A percentile compares a stretch with the other conserved stretches of the same genome.
Conservation (phyloP, 2,113 vertebrate genomes). For the Halichoerus grypus region DNA sequence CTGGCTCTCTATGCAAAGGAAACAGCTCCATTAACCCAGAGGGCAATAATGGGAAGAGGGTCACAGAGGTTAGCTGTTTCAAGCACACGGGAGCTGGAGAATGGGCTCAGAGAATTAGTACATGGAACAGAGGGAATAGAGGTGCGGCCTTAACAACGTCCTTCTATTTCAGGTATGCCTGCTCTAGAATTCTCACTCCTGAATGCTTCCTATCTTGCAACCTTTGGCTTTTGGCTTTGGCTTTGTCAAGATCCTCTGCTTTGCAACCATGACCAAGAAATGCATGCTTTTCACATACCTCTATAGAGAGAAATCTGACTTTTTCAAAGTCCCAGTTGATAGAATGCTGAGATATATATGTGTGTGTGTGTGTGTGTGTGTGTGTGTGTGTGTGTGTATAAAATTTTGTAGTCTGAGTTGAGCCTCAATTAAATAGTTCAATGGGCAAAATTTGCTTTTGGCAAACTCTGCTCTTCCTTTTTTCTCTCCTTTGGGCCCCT, state of each 20-base stretch:
- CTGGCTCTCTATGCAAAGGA: neutral
- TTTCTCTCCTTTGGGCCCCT: neutral
- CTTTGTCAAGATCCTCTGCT: neutral
- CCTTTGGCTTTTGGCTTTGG: constrained; percentile 24
- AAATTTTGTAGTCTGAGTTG: constrained; percentile 1
- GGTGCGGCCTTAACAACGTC: neutral
- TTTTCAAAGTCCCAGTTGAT: neutral
- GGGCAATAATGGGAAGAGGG: neutral
- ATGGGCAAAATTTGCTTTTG: constrained; percentile 38
- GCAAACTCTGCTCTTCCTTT: neutral
- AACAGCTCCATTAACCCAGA: neutral
- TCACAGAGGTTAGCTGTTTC: neutral
- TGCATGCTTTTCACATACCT: neutral
- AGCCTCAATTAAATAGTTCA: constrained; percentile 29
- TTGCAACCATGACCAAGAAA: constrained; percentile 4
- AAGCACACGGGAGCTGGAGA: constrained; percentile 1
- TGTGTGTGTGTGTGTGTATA: no score
- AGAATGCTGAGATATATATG: neutral
- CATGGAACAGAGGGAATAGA: neutral
- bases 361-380: no score
- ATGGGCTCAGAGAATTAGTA: neutral
- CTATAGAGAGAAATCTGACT: constrained; percentile 23
- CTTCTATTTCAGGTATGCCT: neutral
- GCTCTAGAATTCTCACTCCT: neutral
- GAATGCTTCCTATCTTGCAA: constrained; percentile 7